A percentile compares a stretch with the other conserved stretches of the same genome.
Evolutionary conservation across 2,888 invertebrate genomes (phyloP).

Genomic region (Copidosoma aretas): DNA sequence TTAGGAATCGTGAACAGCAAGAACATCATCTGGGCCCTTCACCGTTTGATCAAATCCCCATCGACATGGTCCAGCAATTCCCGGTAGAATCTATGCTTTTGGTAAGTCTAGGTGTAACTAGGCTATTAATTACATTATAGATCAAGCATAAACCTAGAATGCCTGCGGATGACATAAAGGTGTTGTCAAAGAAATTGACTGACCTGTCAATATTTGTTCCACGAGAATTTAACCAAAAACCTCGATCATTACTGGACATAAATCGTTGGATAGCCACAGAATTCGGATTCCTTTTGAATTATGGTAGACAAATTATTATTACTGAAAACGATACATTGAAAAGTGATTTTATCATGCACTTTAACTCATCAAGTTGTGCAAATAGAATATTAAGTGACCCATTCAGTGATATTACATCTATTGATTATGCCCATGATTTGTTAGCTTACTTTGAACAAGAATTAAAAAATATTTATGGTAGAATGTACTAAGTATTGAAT

Average conservation of each 20-base stretch:
- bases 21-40: conserved; percentile 2
- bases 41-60: background rate
- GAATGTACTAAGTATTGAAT: no score
- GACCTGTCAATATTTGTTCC: background rate
- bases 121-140: background rate
- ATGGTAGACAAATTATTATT: background rate
- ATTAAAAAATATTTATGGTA: conserved; percentile 7
- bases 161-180: background rate
- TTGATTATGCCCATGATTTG: background rate
- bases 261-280: background rate
- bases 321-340: background rate
- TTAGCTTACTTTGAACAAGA: background rate
- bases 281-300: background rate
- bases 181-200: background rate
- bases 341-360: background rate
- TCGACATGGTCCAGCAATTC: conserved; percentile 5
- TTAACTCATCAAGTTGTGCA: background rate
- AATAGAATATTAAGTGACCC: background rate
- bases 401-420: no score
- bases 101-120: background rate
- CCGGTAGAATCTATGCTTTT: conserved; percentile 1
- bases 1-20: background rate
- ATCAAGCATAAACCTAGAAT: background rate
- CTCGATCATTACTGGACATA: background rate
- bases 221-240: background rate